phyloP scores from a whole-genome alignment of 2,797 vertebrate genomes.

The Phrynocephalus vlangalii region DNA sequence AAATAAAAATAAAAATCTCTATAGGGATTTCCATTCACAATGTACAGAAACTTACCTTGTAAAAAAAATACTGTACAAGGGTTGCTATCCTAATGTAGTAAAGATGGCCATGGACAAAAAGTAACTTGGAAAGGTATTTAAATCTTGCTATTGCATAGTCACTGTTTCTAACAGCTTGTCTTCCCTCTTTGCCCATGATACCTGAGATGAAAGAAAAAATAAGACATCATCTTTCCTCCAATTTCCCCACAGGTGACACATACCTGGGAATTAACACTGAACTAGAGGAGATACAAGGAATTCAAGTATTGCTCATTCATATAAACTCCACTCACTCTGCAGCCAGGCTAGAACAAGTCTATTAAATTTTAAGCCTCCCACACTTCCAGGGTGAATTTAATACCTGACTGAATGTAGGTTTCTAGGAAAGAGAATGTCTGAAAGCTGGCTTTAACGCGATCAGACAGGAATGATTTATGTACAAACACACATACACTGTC shows the following conservation, averaged over 20 bases:
- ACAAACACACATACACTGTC: too few species aligned
- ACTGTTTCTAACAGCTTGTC: slow-evolving; percentile 98
- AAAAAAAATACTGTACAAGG: slow-evolving; percentile 99
- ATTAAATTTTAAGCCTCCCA: not conserved
- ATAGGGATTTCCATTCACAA: slow-evolving; percentile 25
- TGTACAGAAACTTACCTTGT: slow-evolving; percentile 87
- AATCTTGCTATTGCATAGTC: slow-evolving; percentile 99
- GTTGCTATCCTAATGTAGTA: slow-evolving; percentile 99
- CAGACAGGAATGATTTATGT: not conserved
- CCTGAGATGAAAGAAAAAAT: slow-evolving; percentile 78
- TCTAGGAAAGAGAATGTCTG: not conserved
- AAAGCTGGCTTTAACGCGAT: not conserved
- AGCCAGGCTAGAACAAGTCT: not conserved
- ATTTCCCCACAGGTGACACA: not conserved
- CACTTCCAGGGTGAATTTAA: not conserved
- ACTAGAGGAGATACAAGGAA: not conserved
- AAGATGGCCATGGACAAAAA: slow-evolving; percentile 99
- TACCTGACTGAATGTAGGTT: not conserved
- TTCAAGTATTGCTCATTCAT: not conserved
- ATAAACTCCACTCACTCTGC: not conserved
- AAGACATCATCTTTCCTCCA: not conserved
- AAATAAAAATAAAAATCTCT: not conserved
- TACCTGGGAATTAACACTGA: not conserved
- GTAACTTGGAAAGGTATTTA: slow-evolving; percentile 95
- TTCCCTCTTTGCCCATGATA: slow-evolving; percentile 99